Base-by-base conservation (phyloP, 2,113 vertebrate species). In the Epinephelus fuscoguttatus region DNA sequence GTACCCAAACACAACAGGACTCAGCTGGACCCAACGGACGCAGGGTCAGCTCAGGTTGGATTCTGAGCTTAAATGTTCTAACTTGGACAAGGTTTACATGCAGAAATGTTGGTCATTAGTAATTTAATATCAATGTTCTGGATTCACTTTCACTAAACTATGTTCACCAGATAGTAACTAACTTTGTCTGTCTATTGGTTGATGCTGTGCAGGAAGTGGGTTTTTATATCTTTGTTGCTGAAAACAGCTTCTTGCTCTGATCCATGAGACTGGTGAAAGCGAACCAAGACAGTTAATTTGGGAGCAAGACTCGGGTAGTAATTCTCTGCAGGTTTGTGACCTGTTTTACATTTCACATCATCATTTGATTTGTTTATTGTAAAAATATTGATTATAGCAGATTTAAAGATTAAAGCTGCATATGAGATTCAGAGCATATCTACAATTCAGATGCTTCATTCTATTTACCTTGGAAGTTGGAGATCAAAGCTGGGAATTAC, bases 41-140 rank as follows among this genome's bases (percentile, higher is more conserved):
- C 8, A 11, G 70, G 84, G 80, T 90, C 80, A 78, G 74, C 56
- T 82, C 27, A 55, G 80, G 82, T 68, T 84, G 37, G 40, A 75
- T 70, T 73, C 56, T 62, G 11, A 40, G 60, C 13, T 33, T 45
- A 27, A 62, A 5, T 66, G 13, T 19, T 66, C 17, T 4, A 27
- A 8, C 17, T n/a, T 25, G n/a, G 57, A 49, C 52, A 63, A 21
- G 11, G 17, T 0, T 30, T 70, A 53, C 6, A 1, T 71, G 23
- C 37, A 37, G 4, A 13, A 64, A 30, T 25, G 6, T 55, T 52
- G 37, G n/a, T 68, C 27, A 17, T 13, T 2, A 37, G 21, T 15
- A 27, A 27, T 77, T 56, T 55, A 42, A 69, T 55, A 72, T 50
- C 5, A 61, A 1, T 23, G 25, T 68, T 70, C n/a, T 69, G 53